A percentile compares a stretch with the other conserved stretches of the same genome.
Conservation (phyloP, 2,888 invertebrate species). For the Apamea anceps region DNA sequence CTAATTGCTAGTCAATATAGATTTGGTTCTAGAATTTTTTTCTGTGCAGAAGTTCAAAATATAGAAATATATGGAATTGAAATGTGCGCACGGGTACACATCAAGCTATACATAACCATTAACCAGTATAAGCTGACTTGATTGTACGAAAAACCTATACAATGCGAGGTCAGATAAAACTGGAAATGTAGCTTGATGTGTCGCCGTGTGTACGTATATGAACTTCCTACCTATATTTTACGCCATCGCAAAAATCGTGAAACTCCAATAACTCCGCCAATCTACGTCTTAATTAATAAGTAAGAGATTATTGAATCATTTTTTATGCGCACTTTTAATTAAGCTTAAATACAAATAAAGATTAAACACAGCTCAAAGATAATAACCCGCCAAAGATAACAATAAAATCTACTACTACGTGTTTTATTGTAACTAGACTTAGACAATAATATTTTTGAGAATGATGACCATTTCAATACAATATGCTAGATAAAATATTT, state of each 20-base stretch:
- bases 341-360: constrained; percentile 9
- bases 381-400: constrained; percentile 12
- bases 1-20: constrained; percentile 1
- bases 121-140: neutral
- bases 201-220: neutral
- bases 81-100: neutral
- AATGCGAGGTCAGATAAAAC: neutral
- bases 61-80: neutral
- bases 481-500: constrained; percentile 1
- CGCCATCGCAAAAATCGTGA: neutral
- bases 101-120: neutral
- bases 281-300: neutral
- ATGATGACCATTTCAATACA: neutral
- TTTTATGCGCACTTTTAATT: constrained; percentile 17
- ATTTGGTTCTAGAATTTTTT: neutral
- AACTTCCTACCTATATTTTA: neutral
- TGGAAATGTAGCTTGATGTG: neutral
- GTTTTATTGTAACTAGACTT: constrained; percentile 9
- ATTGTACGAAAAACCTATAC: neutral
- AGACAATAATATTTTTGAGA: neutral
- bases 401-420: neutral
- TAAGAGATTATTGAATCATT: neutral
- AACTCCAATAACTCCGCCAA: neutral
- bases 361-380: constrained; percentile 13
- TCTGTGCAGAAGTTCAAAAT: neutral